Base-by-base conservation (phyloP, 2,888 invertebrate species). In the Caenorhabditis parvicauda region DNA sequence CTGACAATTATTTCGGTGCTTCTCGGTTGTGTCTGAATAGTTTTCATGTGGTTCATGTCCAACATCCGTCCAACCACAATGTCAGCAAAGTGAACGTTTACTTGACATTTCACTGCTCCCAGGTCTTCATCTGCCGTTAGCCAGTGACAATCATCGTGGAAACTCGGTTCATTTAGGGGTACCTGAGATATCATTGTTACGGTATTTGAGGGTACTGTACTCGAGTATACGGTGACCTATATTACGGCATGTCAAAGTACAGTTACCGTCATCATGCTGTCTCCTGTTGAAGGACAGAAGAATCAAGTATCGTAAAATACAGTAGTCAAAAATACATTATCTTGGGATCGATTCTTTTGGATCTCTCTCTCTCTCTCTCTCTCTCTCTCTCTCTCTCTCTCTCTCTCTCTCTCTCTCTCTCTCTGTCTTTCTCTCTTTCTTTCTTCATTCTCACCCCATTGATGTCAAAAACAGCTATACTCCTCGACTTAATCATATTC, bases 81-180 rank as follows among this genome's bases (percentile, higher is more conserved):
- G 28, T 68, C 68, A 25, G 65, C 46, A 46, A 51, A 68, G 32
- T 68, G 63, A 0, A 65, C 52, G 54, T 55, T 68, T 4, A 58
- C 59, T n/a, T 65, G 63, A 7, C 54, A 48, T 29, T 52, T 56
- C n/a, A 68, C 46, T 21, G 35, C 39, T 3, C 56, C 28, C 25
- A 57, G 38, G 22, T 61, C 50, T 5, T 60, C 54, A 17, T 62
- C 56, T 25, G 59, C 61, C 25, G 63, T 58, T 41, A 68, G 48
- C 68, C 68, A 68, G 37, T 68, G 58, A 21, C 59, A 61, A n/a
- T n/a, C n/a, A n/a, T n/a, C n/a, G n/a, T n/a, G n/a, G n/a, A n/a
- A n/a, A n/a, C n/a, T n/a, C n/a, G 67, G 67, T 28, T 67, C 67
- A 24, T 67, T 62, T 5, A 67, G 47, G 14, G 67, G 59, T 24